Conservation (phyloP, 2,113 vertebrate genomes). For the Elaphurus davidianus region DNA sequence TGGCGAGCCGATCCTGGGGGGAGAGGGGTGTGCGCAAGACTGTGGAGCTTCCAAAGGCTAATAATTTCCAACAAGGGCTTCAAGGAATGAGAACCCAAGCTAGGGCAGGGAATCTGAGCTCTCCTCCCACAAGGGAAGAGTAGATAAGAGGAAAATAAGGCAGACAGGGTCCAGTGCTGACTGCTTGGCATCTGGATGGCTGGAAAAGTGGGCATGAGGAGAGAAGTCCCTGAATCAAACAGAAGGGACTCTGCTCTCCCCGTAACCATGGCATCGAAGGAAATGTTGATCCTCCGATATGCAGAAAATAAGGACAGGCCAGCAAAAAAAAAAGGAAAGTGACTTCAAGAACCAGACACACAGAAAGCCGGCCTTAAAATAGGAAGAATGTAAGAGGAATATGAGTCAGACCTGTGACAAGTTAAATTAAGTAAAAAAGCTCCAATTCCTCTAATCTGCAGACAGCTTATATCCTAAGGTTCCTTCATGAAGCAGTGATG, state of each 20-base stretch:
- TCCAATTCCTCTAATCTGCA: not conserved
- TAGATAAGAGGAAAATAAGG: not conserved
- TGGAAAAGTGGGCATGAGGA: not conserved
- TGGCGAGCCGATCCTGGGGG: not conserved
- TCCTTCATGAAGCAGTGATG: not conserved
- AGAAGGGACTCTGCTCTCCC: not conserved
- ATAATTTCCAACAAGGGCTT: not conserved
- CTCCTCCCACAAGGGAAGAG: not conserved
- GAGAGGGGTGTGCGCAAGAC: not conserved
- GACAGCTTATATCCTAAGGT: not conserved
- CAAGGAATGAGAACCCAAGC: not conserved
- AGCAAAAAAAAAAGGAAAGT: not conserved
- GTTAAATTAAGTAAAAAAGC: constrained; percentile 20
- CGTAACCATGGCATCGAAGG: not conserved
- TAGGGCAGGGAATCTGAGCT: not conserved
- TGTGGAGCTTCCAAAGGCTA: not conserved
- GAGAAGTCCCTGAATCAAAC: not conserved
- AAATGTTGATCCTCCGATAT: not conserved
- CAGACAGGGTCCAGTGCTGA: not conserved
- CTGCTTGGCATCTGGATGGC: not conserved
- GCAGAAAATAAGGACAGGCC: not conserved
- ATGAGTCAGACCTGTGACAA: not conserved
- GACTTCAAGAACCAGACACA: not conserved
- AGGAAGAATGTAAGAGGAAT: not conserved
- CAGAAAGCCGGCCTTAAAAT: not conserved